Base-by-base conservation (phyloP, 1,140 invertebrate genomes). In the Samia ricini region DNA sequence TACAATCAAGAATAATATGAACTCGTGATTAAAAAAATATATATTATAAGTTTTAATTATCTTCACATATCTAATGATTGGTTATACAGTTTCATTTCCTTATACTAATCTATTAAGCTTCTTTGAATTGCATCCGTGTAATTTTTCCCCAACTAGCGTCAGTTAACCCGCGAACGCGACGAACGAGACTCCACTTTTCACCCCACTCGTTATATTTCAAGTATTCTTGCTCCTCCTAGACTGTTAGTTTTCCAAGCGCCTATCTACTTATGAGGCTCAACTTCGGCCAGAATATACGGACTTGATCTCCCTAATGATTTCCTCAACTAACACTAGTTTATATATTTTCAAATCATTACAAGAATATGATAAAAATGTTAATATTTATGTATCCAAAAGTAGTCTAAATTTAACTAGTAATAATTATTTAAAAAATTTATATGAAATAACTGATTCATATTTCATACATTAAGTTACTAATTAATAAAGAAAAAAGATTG, bases 151-250 rank as follows among this genome's bases (percentile, higher is more conserved):
- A 50, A 59, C 63, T 73, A 56, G 55, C 51, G 64, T 66, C 80
- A 81, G 77, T 80, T 81, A 77, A 63, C 71, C 61, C 72, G 42
- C n/a, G n/a, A n/a, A n/a, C n/a, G n/a, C n/a, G n/a, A n/a, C n/a
- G n/a, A n/a, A n/a, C n/a, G n/a, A n/a, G n/a, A n/a, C n/a, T 65
- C 67, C 63, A 69, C 80, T 55, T 78, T 78, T 64, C 52, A 73
- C 72, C 76, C 69, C 76, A 81, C 79, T 86, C 70, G 75, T 77
- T 72, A 79, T 61, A 33, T 73, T 68, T 77, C 69, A 54, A 83
- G 77, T 54, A 69, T 74, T 65, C 75, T 82, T 68, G 60, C 65
- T 56, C 50, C 68, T 65, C 50, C 68, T 65, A 69, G 74, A 74
- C 81, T 77, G 76, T 81, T 81, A 79, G 76, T 78, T 70, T 76